phyloP scores from a whole-genome alignment of 2,888 invertebrate genomes.

The Adineta ricciae region DNA sequence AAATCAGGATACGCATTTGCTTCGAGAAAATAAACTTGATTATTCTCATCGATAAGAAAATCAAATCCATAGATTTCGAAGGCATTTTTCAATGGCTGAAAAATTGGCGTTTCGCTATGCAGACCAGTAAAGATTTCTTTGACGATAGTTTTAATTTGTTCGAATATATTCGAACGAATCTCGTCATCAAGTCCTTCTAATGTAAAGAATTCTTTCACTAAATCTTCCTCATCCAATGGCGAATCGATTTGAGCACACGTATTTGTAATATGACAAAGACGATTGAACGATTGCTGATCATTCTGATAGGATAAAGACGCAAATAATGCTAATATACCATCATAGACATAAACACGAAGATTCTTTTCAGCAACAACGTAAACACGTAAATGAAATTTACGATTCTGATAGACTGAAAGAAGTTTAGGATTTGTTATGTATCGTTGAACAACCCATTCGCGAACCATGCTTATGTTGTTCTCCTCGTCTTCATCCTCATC shows the following conservation, averaged over 20 bases:
- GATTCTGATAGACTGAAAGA: slow-evolving; percentile 10
- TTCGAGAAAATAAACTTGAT: slow-evolving; percentile 27
- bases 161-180: slow-evolving; percentile 6
- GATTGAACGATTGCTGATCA: neutral
- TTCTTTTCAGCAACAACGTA: slow-evolving; percentile 30
- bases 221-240: slow-evolving; percentile 11
- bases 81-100: slow-evolving; percentile 31
- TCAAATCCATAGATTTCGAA: slow-evolving; percentile 33
- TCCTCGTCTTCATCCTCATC: slow-evolving; percentile 25
- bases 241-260: slow-evolving; percentile 26
- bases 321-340: slow-evolving; percentile 30
- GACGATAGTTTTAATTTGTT: slow-evolving; percentile 22
- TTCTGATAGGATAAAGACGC: slow-evolving; percentile 18
- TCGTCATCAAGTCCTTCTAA: neutral
- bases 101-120: slow-evolving; percentile 25
- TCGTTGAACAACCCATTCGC: slow-evolving; percentile 33
- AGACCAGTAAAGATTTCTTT: slow-evolving; percentile 30
- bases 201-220: slow-evolving; percentile 14
- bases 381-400: slow-evolving; percentile 34
- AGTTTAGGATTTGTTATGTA: slow-evolving; percentile 33
- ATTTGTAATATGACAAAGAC: slow-evolving; percentile 24
- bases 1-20: slow-evolving; percentile 33
- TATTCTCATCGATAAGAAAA: slow-evolving; percentile 31
- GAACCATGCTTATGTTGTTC: slow-evolving; percentile 9
- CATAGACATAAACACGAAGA: slow-evolving; percentile 25